Conservation (phyloP, 2,888 invertebrate species). For the Pegoplata infirma region DNA sequence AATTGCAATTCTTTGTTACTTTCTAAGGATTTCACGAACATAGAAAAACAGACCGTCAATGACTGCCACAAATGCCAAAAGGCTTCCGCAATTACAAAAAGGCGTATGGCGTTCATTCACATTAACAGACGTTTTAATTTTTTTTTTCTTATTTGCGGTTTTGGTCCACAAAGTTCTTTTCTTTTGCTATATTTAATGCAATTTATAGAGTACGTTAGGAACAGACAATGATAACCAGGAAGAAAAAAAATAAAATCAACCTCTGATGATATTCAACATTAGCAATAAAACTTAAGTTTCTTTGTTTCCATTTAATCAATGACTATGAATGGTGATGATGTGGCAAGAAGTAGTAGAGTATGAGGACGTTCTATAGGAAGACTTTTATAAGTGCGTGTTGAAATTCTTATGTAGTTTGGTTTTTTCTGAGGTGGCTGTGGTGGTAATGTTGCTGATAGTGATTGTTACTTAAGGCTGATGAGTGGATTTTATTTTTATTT, state of each 20-base stretch:
- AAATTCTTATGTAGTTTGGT: no score
- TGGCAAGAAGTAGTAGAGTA: neutral
- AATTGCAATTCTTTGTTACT: constrained; percentile 17
- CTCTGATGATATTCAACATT: constrained; percentile 41
- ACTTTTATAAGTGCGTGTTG: constrained; percentile 19
- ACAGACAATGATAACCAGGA: constrained; percentile 37
- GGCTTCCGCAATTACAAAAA: constrained; percentile 38
- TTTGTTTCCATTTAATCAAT: constrained; percentile 39
- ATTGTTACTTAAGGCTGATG: constrained; percentile 46
- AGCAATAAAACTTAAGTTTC: constrained; percentile 39
- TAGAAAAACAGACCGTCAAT: neutral
- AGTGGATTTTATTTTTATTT: constrained; percentile 24
- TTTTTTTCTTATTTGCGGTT: neutral
- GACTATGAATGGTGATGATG: neutral
- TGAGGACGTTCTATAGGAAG: neutral
- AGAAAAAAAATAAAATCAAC: no score
- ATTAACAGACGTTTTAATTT: constrained; percentile 12
- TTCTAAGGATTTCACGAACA: neutral
- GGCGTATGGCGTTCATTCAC: constrained; percentile 22
- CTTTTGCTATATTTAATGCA: constrained; percentile 20
- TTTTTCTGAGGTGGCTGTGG: neutral
- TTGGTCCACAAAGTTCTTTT: neutral
- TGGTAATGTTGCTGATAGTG: constrained; percentile 26
- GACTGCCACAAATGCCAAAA: constrained; percentile 25
- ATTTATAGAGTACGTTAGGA: constrained; percentile 46